Percentiles rank a stretch among this genome's conserved stretches.
These are phyloP conservation scores for Spodoptera litura DNA, from an alignment of 1,140 invertebrate genomes.

Conservation along the genomic window DNA sequence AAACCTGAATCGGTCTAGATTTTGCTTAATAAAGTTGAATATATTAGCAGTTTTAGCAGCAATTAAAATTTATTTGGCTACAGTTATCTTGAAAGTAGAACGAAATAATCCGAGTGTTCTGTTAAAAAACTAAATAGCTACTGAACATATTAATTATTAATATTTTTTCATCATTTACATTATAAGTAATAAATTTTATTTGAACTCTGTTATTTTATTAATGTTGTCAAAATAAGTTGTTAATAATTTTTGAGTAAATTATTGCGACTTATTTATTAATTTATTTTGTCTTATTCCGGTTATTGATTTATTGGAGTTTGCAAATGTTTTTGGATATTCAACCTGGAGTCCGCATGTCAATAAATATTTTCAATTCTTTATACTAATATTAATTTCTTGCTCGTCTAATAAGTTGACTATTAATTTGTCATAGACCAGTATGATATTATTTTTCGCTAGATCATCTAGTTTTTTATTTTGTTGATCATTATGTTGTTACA, in stretches of 20 bases:
- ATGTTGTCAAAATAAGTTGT: constrained; percentile 10
- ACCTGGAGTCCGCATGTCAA: constrained; percentile 1
- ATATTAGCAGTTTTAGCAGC: constrained; percentile 7
- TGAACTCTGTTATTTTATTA: too few relatives aligned
- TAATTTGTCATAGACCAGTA: constrained; percentile 12
- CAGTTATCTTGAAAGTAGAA: not conserved
- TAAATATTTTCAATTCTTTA: not conserved
- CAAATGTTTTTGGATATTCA: constrained; percentile 2
- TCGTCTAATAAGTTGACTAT: not conserved
- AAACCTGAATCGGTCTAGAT: constrained; percentile 11
- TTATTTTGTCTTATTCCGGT: not conserved
- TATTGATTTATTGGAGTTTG: not conserved
- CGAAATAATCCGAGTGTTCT: not conserved
- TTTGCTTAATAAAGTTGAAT: constrained; percentile 13
- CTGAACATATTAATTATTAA: too few relatives aligned
- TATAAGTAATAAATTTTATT: too few relatives aligned
- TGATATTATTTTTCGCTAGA: constrained; percentile 10
- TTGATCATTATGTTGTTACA: constrained; percentile 32
- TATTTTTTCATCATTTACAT: too few relatives aligned
- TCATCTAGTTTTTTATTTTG: constrained; percentile 42
- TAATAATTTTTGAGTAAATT: constrained; percentile 40
- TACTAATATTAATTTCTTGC: constrained; percentile 12
- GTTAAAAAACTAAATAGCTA: not conserved
- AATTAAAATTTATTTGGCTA: constrained; percentile 14
- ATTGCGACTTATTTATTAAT: constrained; percentile 22